A percentile compares a stretch with the other conserved stretches of the same genome.
phyloP scores from a whole-genome alignment of 2,797 vertebrate species.

The Sebastes melanostomus region DNA sequence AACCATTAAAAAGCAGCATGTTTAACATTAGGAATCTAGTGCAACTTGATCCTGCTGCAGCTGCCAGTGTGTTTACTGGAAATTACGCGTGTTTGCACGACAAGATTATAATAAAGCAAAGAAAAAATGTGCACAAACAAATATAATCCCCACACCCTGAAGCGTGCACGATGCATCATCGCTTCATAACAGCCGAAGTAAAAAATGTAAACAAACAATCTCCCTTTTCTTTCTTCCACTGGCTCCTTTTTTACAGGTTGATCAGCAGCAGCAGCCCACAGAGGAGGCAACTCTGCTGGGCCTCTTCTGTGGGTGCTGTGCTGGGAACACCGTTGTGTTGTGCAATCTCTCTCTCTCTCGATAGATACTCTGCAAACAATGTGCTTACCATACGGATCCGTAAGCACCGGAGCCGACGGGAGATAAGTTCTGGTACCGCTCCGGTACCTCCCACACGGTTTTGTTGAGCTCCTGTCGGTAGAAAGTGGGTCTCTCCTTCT shows the following conservation, averaged over 20 bases:
- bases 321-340: conserved; percentile 57
- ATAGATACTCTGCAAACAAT: conserved; percentile 26
- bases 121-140: conserved; percentile 39
- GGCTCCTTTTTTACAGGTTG: not conserved
- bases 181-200: not conserved
- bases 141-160: conserved; percentile 41
- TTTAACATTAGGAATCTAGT: not conserved
- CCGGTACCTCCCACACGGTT: conserved; percentile 95
- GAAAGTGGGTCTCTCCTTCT: conserved; percentile 88
- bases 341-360: conserved; percentile 49
- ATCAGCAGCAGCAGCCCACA: conserved; percentile 13
- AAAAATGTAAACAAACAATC: conserved; percentile 45
- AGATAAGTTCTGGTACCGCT: conserved; percentile 89
- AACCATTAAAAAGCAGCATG: not conserved
- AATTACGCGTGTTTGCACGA: conserved; percentile 4
- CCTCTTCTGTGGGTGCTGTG: conserved; percentile 43
- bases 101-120: not conserved
- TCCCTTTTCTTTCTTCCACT: not conserved
- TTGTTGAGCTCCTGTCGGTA: conserved; percentile 96
- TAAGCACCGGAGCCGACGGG: conserved; percentile 96
- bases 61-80: not conserved
- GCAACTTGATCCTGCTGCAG: not conserved
- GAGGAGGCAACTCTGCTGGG: conserved; percentile 29
- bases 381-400: conserved; percentile 94
- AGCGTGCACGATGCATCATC: conserved; percentile 29